These are phyloP conservation scores for Uropsilus gracilis DNA, from an alignment of 2,113 vertebrate genomes.

Conservation along the genomic window DNA sequence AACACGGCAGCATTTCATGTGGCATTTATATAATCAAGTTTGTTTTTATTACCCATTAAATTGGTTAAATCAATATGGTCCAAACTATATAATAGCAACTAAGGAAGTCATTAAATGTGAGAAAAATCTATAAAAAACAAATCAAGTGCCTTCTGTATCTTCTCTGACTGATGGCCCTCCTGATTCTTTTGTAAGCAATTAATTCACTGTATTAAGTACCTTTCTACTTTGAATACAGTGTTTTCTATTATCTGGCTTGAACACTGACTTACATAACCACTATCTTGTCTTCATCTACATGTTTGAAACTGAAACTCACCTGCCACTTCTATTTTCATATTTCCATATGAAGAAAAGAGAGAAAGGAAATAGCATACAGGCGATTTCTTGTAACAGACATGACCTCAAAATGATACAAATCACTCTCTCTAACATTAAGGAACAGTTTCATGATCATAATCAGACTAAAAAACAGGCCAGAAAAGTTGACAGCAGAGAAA, in stretches of 20 bases:
- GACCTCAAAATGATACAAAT: background rate
- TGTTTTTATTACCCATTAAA: too few relatives aligned
- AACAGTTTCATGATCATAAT: background rate
- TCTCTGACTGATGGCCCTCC: background rate
- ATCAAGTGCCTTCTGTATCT: too few relatives aligned
- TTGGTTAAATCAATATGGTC: too few relatives aligned
- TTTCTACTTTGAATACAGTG: background rate
- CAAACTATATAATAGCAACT: too few relatives aligned
- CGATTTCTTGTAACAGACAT: background rate
- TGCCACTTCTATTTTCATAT: background rate
- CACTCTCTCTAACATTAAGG: background rate
- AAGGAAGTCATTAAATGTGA: too few relatives aligned
- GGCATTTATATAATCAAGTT: too few relatives aligned
- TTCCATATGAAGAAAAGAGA: background rate
- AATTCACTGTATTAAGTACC: background rate
- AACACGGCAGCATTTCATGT: too few relatives aligned
- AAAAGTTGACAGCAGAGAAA: background rate
- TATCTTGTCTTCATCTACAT: background rate
- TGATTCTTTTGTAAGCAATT: background rate
- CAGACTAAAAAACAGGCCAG: background rate
- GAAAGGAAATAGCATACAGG: background rate
- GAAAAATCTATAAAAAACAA: too few relatives aligned
- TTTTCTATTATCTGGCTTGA: background rate
- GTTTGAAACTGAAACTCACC: background rate
- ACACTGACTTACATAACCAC: background rate